Evolutionary conservation across 1,140 invertebrate species (phyloP).

Genomic region (Rhynchophorus ferrugineus): DNA sequence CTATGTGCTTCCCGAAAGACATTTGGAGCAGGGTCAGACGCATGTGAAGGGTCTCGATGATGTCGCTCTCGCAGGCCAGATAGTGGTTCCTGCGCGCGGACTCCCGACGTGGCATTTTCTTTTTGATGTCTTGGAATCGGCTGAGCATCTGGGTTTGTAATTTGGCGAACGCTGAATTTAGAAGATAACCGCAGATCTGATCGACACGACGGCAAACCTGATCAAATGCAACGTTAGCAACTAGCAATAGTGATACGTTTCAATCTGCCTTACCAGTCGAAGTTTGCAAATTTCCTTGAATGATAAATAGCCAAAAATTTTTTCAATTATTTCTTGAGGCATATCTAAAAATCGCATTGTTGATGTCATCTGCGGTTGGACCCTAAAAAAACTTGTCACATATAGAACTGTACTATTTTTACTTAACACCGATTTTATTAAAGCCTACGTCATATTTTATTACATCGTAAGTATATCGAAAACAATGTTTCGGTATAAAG

Average conservation of each 20-base stretch:
- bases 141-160: conserved; percentile 72
- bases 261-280: conserved; percentile 72
- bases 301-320: conserved; percentile 65
- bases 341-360: conserved; percentile 55
- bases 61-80: conserved; percentile 77
- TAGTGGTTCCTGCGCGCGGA: conserved; percentile 77
- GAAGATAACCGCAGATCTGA: conserved; percentile 61
- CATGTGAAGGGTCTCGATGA: conserved; percentile 85
- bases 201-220: conserved; percentile 77
- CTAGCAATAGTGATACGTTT: no score
- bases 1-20: conserved; percentile 87
- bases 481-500: no score
- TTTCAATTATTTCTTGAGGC: conserved; percentile 70
- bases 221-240: conserved; percentile 31
- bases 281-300: conserved; percentile 70
- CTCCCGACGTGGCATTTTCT: conserved; percentile 82
- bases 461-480: no score
- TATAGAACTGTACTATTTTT: no score
- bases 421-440: no score
- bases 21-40: conserved; percentile 77
- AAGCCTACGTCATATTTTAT: no score
- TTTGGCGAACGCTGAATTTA: conserved; percentile 75
- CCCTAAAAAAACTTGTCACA: conserved; percentile 30
- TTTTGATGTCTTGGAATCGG: conserved; percentile 75
- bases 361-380: conserved; percentile 22